Evolutionary conservation across 2,797 vertebrate species (phyloP).

Genomic region (Pipistrellus pygmaeus): DNA sequence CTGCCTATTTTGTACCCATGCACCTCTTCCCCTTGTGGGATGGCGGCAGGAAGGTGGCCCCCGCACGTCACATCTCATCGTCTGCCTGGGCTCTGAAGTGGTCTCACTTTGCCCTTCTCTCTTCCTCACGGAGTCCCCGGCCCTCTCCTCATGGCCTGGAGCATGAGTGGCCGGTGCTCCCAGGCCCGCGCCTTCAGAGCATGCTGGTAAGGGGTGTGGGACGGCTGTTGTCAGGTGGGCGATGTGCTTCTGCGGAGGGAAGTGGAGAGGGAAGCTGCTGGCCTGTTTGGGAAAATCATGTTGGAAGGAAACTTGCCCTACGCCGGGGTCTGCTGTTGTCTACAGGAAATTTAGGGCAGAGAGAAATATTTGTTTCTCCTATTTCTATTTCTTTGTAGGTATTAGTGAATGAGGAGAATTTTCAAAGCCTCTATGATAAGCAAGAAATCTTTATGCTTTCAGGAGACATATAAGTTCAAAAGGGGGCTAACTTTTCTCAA

Average conservation of each 20-base stretch:
- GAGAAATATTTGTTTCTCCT: not conserved
- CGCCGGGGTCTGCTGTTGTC: not conserved
- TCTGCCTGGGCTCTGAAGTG: not conserved
- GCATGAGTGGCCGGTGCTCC: accelerated
- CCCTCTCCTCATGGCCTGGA: not conserved
- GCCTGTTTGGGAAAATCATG: not conserved
- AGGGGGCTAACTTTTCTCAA: not conserved
- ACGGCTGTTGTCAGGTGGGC: not conserved
- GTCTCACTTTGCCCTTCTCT: too few relatives aligned
- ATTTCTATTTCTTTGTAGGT: not conserved
- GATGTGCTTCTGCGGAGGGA: not conserved
- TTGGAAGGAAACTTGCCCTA: not conserved
- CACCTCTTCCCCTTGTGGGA: not conserved
- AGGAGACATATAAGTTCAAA: not conserved
- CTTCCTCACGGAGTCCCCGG: accelerated
- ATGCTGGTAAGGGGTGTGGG: too few relatives aligned
- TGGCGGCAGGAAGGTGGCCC: not conserved
- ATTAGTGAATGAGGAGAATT: not conserved
- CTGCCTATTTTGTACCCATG: not conserved
- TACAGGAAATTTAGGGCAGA: not conserved
- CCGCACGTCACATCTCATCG: accelerated
- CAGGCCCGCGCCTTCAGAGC: not conserved
- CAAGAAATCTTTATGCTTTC: not conserved
- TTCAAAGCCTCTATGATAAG: not conserved
- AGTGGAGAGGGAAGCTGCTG: not conserved